Base-by-base conservation (phyloP, 2,888 invertebrate species). In the Apoderus coryli region DNA sequence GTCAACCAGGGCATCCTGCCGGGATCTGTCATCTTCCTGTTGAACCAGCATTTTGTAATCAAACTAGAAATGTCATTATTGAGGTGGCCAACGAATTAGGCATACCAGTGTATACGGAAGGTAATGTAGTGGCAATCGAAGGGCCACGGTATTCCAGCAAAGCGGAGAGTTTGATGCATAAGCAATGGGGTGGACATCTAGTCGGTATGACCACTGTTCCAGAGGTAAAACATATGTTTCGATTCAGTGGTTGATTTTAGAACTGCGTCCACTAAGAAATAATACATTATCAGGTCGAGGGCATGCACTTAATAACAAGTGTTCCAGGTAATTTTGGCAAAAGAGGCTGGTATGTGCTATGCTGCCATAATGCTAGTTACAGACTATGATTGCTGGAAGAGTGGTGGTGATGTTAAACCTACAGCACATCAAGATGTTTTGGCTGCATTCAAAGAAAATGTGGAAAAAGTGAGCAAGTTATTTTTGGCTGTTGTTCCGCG, bases 171-270 rank as follows among this genome's bases (percentile, higher is more conserved):
- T 65, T 75, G 34, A 70, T 93, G 67, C 88, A 76, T 52, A 68
- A 75, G 1, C 68, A 71, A 31, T 92, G 89, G 86, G 89, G 89
- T 27, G 89, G 81, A 0, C 75, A 90, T 56, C 65, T 96, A 6
- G 74, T 98, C 31, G 92, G 92, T 52, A 98, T 98, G 98, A 98
- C 96, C 1, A 79, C 85, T 7, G 82, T 88, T 3, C 98, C 98
- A 0, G 98, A 98, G 70, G 95, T 86, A 57, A 29, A n/a, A n/a
- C n/a, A n/a, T n/a, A n/a, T n/a, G n/a, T n/a, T n/a, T n/a, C n/a
- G n/a, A n/a, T n/a, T n/a, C n/a, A n/a, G n/a, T n/a, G n/a, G n/a
- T n/a, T n/a, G n/a, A n/a, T n/a, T n/a, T n/a, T n/a, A n/a, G n/a
- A n/a, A n/a, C n/a, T n/a, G n/a, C n/a, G n/a, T n/a, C n/a, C n/a